phyloP scores from a whole-genome alignment of 1,140 invertebrate species.

The Paraescarpia echinospica region DNA sequence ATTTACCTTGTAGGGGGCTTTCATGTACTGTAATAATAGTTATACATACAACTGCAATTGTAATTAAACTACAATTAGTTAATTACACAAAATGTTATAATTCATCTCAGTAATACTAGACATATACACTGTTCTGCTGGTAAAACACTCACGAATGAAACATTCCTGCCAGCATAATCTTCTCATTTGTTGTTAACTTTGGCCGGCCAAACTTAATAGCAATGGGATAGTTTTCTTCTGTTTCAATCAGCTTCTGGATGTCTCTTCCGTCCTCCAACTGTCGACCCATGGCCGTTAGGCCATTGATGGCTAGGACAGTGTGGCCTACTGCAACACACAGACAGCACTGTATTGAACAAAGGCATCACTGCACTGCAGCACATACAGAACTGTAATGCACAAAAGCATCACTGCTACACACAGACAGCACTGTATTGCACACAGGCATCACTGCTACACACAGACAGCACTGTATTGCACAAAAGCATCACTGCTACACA shows the following conservation, averaged over 20 bases:
- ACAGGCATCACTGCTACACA: no score
- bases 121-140: background rate
- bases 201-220: slow-evolving; percentile 78
- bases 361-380: background rate
- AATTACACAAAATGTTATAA: background rate
- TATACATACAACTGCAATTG: no score
- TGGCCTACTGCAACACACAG: slow-evolving; percentile 79
- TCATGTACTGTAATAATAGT: no score
- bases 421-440: no score
- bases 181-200: slow-evolving; percentile 93
- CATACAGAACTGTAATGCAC: no score
- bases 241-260: slow-evolving; percentile 49
- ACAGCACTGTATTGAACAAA: background rate
- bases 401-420: no score
- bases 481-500: no score
- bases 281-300: slow-evolving; percentile 73
- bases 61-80: no score
- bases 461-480: no score
- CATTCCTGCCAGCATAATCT: slow-evolving; percentile 80
- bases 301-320: slow-evolving; percentile 84
- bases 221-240: slow-evolving; percentile 54
- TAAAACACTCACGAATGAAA: slow-evolving; percentile 60
- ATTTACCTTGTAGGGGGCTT: no score
- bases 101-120: background rate
- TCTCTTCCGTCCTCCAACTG: slow-evolving; percentile 79